Percentiles rank a stretch among this genome's conserved stretches.
Evolutionary conservation across 2,797 vertebrate genomes (phyloP).

Genomic region (Peromyscus nudipes): DNA sequence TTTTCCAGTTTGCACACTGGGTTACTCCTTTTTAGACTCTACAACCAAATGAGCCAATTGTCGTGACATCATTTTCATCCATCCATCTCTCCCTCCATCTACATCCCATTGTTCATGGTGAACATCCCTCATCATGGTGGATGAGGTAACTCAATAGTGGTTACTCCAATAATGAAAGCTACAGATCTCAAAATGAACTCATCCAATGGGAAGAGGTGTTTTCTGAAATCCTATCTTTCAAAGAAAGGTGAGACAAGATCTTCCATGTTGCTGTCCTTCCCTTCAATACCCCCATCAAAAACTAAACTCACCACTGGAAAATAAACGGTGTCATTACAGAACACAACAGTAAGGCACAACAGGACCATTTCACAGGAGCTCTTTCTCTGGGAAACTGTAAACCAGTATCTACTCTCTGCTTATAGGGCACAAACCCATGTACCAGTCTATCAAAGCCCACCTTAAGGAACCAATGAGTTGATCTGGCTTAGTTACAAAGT

Average conservation of each 20-base stretch:
- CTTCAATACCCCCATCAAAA: not conserved
- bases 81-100: not conserved
- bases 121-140: too few relatives aligned
- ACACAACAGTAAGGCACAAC: not conserved
- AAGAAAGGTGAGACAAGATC: not conserved
- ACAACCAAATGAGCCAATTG: not conserved
- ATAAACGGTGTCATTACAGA: not conserved
- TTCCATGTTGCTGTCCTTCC: not conserved
- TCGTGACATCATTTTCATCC: not conserved
- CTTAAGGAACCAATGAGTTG: not conserved
- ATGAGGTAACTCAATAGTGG: not conserved
- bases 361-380: not conserved
- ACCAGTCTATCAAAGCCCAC: not conserved
- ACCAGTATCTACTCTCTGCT: not conserved
- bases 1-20: not conserved
- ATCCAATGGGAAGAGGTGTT: not conserved
- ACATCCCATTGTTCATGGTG: not conserved
- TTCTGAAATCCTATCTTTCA: constrained; percentile 12
- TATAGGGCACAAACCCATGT: not conserved
- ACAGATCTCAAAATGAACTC: not conserved
- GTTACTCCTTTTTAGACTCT: not conserved
- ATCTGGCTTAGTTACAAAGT: not conserved
- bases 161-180: not conserved
- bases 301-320: not conserved
- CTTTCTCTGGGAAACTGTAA: not conserved